Evolutionary conservation across 2,113 vertebrate genomes (phyloP), one percentile per base, ranked within the genome.

Genomic region (Thermophis baileyi): DNA sequence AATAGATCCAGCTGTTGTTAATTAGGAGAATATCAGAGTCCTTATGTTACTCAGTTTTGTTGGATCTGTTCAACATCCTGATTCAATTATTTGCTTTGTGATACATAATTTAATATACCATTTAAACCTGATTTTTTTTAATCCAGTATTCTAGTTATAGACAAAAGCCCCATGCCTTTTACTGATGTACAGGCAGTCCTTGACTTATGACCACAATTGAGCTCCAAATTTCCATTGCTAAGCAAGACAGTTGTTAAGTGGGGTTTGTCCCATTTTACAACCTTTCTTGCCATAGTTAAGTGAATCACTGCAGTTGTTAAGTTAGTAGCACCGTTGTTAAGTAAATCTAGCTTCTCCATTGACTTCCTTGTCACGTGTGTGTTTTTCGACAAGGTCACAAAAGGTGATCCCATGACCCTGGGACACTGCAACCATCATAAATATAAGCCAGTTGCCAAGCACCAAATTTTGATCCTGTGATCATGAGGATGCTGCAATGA

Each of bases 1-100:
- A 94, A 51, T 92, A 94, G 94, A 27, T 30, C 51, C 51, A 94
- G 92, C 93, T 96, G 93, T 91, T 95, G 89, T 92, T 57, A 25
- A 85, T 85, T 94, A 94, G 93, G 90, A 63, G 55, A 69, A 35
- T 93, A 88, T 94, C 86, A 89, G 89, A 88, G 88, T 91, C 49
- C 91, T 96, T 95, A 44, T 89, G 69, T 46, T 91, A 57, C 86
- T 94, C 40, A 90, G 30, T 63, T 69, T 53, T 90, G 74, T 90
- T 47, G 86, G 8, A 69, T 69, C 81, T 91, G 46, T 46, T 89
- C n/a, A 87, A 92, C 74, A 89, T 89, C 69, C 74, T 92, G 88
- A 35, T 74, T 51, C 89, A 88, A 93, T 93, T 93, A 88, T 44
- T 90, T 90, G 47, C 92, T 94, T 93, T 93, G 53, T 90, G 92